Evolutionary conservation across 2,113 vertebrate species (phyloP), one percentile per base, ranked within the genome.

Genomic region (Lagopus leucura): DNA sequence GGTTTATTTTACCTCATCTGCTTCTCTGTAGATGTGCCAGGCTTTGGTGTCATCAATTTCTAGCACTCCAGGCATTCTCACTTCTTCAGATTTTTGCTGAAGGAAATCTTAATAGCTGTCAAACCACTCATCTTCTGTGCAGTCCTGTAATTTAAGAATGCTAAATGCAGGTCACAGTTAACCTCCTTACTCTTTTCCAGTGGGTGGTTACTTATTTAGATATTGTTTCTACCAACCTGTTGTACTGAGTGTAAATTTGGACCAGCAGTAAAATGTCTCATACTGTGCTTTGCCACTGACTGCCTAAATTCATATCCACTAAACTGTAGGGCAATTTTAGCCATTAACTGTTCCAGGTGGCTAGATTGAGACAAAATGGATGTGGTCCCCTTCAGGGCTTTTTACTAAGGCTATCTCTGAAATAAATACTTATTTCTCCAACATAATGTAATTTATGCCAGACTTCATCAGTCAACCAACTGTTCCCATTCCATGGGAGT

Each of bases 31-130:
- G 57, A n/a, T 61, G 27, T 1, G 6, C 61, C 43, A 88, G 61
- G 47, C 30, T 81, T 72, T n/a, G 69, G 24, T 80, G 32, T 66
- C 50, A 74, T 74, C 42, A 24, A 22, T 83, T 93, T 67, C 32
- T 90, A 69, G 60, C 34, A 42, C 50, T 88, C 28, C 8, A 38
- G 42, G 16, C 69, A 74, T 67, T 93, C 65, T 81, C 65, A 45
- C 11, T 60, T 76, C 63, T 86, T 90, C 55, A 77, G 42, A 52
- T 52, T 91, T 95, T 78, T 83, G n/a, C 64, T 90, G 69, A 80
- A 88, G 72, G 28, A 78, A 58, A 78, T 50, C 50, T 83, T 54
- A 42, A 10, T 55, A 55, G 47, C 55, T 78, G 55, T 77, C 61
- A 96, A 93, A 74, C 65, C 25, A 57, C 34, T 42, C 50, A 43